Conservation (phyloP, 2,888 invertebrate species). For the Prosopocoilus inquinatus region DNA sequence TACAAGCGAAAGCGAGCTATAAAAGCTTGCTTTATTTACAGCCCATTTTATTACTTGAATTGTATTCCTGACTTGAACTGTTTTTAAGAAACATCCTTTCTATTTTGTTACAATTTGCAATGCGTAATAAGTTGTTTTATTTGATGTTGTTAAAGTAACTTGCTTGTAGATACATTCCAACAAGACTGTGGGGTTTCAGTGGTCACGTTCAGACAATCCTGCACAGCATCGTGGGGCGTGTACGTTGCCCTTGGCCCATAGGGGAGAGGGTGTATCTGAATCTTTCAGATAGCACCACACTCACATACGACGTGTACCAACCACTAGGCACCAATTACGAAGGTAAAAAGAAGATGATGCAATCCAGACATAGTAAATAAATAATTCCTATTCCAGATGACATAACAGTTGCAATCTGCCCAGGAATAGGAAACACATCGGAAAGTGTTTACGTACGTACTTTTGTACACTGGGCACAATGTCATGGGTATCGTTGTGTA, state of each 20-base stretch:
- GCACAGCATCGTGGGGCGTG: conserved; percentile 84
- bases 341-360: conserved; percentile 53
- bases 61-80: too few relatives aligned
- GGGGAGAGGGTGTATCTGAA: conserved; percentile 77
- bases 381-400: conserved; percentile 62
- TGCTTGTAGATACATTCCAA: conserved; percentile 76
- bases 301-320: conserved; percentile 91
- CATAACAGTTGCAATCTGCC: conserved; percentile 83
- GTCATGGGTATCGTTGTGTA: conserved; percentile 87
- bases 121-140: too few relatives aligned
- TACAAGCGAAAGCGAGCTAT: too few relatives aligned
- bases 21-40: too few relatives aligned
- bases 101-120: too few relatives aligned
- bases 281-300: conserved; percentile 80
- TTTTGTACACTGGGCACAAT: conserved; percentile 88
- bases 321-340: conserved; percentile 69
- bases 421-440: conserved; percentile 92
- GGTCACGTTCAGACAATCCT: conserved; percentile 93
- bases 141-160: neutral
- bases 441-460: conserved; percentile 93
- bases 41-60: too few relatives aligned
- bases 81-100: too few relatives aligned
- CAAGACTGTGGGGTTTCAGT: conserved; percentile 91
- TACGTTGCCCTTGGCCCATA: conserved; percentile 85
- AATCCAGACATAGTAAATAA: neutral